Conservation (phyloP, 2,113 vertebrate species). For the Carettochelys insculpta region DNA sequence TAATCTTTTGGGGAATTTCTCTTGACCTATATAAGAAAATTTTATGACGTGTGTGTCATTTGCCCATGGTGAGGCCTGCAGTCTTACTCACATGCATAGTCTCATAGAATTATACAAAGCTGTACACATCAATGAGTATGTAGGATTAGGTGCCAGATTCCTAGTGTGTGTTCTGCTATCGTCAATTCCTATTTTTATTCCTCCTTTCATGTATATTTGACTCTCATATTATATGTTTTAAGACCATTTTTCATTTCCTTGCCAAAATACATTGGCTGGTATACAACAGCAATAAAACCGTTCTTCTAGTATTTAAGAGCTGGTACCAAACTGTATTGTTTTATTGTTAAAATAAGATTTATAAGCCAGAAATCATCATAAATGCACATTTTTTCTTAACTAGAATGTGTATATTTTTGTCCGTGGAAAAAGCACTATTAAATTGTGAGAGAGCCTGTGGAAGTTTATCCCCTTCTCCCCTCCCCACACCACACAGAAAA, state of each 20-base stretch:
- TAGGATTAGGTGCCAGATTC: not conserved
- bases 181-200: not conserved
- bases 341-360: slow-evolving; percentile 54
- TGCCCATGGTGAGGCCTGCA: not conserved
- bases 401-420: slow-evolving; percentile 61
- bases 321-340: not conserved
- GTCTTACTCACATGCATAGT: fast-evolving
- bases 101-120: fast-evolving
- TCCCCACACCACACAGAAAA: not conserved
- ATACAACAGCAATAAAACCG: not conserved
- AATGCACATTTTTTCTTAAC: slow-evolving; percentile 61
- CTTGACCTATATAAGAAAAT: not conserved
- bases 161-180: not conserved
- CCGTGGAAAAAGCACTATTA: slow-evolving; percentile 58
- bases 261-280: not conserved
- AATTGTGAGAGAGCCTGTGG: slow-evolving; percentile 43
- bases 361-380: slow-evolving; percentile 50
- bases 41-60: not conserved
- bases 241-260: not conserved
- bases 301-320: not conserved
- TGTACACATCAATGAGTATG: fast-evolving
- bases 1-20: not conserved
- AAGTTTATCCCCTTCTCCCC: slow-evolving; percentile 28
- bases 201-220: not conserved
- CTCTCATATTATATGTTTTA: not conserved